Base-by-base conservation (phyloP, 2,113 vertebrate genomes). In the Dendropsophus ebraccatus region DNA sequence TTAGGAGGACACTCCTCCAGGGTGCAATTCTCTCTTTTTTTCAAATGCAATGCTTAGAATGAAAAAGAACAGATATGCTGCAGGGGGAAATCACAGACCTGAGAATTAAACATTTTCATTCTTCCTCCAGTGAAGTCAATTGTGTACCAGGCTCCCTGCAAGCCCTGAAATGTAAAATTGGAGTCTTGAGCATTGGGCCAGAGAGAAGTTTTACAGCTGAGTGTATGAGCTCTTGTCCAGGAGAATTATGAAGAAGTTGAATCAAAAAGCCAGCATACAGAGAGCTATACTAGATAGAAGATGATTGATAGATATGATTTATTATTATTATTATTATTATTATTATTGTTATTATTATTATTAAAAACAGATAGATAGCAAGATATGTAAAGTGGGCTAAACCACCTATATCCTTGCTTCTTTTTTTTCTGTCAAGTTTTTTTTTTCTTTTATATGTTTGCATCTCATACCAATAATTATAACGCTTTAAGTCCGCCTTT, bases 81-180 rank as follows among this genome's bases (percentile, higher is more conserved):
- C 35, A 58, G 85, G 91, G 87, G 88, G 84, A 88, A 87, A 85
- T 89, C 85, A 85, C 87, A 79, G 86, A 80, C 19, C 28, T 85
- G 87, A 90, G 0, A 67, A 62, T 79, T 88, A 81, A 80, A 88
- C 60, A 74, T 77, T 54, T 16, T 84, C 0, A 30, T 19, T 17
- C 23, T 1, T 58, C 70, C 65, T 37, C 81, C 81, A 83, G 65
- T 54, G 52, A 35, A 73, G 25, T 52, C 21, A 72, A 50, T 41
- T 72, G 30, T 30, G 49, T 56, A 45, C 45, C 19, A 83, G 67
- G 28, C 47, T 37, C 30, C 25, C 28, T 37, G 47, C 45, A 37
- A 49, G 62, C 30, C 23, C 45, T 17, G 80, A 9, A 32, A 52
- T 82, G 37, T 25, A 41, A 58, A 45, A 47, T 62, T 23, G 37